Conservation (phyloP, 2,113 vertebrate species). For the Orthonyx spaldingii region DNA sequence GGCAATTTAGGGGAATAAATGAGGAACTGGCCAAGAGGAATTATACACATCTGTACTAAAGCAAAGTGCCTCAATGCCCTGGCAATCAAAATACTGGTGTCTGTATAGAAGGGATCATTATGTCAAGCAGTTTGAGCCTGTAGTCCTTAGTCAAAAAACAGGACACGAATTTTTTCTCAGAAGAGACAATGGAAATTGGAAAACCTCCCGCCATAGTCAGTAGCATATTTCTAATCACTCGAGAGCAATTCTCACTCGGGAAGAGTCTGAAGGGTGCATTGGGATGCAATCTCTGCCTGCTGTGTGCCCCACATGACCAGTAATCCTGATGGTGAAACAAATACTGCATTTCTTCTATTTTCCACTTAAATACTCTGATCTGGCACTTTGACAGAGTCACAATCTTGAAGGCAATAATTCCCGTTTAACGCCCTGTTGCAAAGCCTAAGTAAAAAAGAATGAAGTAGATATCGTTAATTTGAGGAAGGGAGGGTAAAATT, state of each 20-base stretch:
- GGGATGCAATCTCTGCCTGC: neutral
- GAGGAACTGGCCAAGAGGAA: neutral
- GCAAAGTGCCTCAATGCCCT: neutral
- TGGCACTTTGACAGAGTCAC: neutral
- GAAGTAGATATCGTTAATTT: neutral
- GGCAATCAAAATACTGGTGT: neutral
- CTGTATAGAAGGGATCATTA: neutral
- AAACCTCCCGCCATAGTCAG: neutral
- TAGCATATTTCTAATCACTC: neutral
- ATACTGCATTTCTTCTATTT: neutral
- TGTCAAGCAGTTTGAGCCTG: neutral
- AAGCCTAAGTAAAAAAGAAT: neutral
- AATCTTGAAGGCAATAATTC: neutral
- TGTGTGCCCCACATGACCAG: fast-evolving
- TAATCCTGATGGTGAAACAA: neutral
- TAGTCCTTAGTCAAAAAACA: neutral
- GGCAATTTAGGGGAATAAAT: neutral
- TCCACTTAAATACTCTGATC: neutral
- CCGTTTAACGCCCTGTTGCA: neutral
- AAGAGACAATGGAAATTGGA: neutral
- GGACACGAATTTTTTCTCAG: neutral
- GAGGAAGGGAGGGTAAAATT: neutral
- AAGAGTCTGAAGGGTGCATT: neutral
- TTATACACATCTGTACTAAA: neutral
- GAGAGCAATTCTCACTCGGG: neutral